Base-by-base conservation (phyloP, 1,140 invertebrate species). In the Trichoplusia ni region DNA sequence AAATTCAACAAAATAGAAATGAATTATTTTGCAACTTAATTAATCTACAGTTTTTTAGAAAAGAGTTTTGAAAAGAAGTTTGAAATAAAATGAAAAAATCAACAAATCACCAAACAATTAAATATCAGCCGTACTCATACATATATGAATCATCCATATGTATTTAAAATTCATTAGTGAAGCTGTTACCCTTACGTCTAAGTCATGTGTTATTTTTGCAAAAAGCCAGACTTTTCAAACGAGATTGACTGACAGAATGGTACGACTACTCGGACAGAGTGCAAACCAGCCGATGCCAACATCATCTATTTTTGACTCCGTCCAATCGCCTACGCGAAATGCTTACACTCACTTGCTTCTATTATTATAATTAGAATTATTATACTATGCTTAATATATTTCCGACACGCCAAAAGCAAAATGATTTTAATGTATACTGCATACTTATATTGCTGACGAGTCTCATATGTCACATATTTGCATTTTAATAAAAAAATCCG, bases 331-430 rank as follows among this genome's bases (percentile, higher is more conserved):
- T 73, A 90, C 87, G 82, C 82, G 67, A 87, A 86, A 82, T 87
- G 82, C 85, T 90, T 88, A 86, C 87, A 88, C 84, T 84, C 78
- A 86, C 84, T 81, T 82, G 79, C 71, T 79, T 29, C 46, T 49
- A 49, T 49, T 31, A 81, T 81, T 89, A 90, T 86, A 86, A 87
- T 90, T 88, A 90, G 85, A 88, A 87, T 81, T 84, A 69, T 70
- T 67, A 79, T 72, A 62, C 71, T 75, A 77, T 77, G 56, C 23
- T 77, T 82, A 77, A 81, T 75, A 74, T 86, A 84, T 77, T 75
- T 66, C 40, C 40, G 60, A 69, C 49, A 51, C 27, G 31, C 49
- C 19, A 68, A 67, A 18, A 44, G 19, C 35, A 16, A 29, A 11
- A 31, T 8, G 25, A 44, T 44, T 13, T 6, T 13, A 42, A 58